Base-by-base conservation (phyloP, 1,140 invertebrate species). In the Caenorhabditis briggsae region DNA sequence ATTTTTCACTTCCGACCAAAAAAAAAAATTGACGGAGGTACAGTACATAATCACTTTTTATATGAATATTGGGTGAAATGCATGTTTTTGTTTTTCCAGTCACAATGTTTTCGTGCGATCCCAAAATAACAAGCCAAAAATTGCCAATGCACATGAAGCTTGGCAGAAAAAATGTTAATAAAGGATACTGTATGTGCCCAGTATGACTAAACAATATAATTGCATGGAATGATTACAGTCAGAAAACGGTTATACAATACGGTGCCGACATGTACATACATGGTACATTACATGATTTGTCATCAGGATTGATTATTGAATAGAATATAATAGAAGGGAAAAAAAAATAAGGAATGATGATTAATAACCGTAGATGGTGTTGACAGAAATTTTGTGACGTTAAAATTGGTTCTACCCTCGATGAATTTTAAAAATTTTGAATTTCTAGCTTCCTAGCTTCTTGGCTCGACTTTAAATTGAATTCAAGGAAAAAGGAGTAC, bases 141-240 rank as follows among this genome's bases (percentile, higher is more conserved):
- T 2, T 20, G 18, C 8, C 16, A 2, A n/a, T 33, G 33, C 33
- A 33, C 33, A 33, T 33, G 33, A 33, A 33, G 33, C 65, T 48
- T 11, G 70, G 14, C 53, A n/a, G 46, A n/a, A 78, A 50, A 78
- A 50, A 78, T 23, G 11, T 50, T 78, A 78, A 78, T 78, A 78
- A 78, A 18, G 23, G 46, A 23, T 78, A 78, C 70, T 5, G 70
- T 78, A 78, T 78, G 46, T 78, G 46, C n/a, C 33, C 33, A 78
- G 70, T 78, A 14, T 78, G 70, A 78, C 70, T 50, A 78, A 78
- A 6, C 53, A 46, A 50, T 78, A 78, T 78, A 78, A 78, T 78
- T 78, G 70, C 46, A 78, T 78, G 50, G 70, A 78, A 78, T 50
- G 70, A 78, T 78, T 78, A 78, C 64, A 46, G 41, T 70, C 46